These are phyloP conservation scores for Valencia hispanica DNA, from an alignment of 2,797 vertebrate species.

Conservation along the genomic window DNA sequence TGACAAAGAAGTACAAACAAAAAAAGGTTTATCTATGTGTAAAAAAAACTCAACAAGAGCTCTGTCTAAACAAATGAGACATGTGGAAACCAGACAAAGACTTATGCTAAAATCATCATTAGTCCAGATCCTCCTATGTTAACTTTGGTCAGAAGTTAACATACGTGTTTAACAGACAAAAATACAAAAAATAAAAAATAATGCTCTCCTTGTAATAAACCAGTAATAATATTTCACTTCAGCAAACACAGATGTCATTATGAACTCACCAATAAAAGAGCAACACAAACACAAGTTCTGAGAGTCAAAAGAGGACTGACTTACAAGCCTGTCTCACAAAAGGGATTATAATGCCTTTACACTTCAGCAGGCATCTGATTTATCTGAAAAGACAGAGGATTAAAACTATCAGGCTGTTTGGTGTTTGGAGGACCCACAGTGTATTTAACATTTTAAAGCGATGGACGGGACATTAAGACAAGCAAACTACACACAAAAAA, in stretches of 20 bases:
- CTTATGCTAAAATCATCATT: conserved; percentile 42
- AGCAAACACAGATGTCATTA: neutral
- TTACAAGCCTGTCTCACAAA: conserved; percentile 46
- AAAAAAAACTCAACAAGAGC: conserved; percentile 13
- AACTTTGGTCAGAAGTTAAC: conserved; percentile 18
- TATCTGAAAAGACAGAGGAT: conserved; percentile 45
- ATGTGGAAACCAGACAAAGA: conserved; percentile 37
- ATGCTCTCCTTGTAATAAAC: neutral
- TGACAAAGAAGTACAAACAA: conserved; percentile 12
- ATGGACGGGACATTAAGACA: conserved; percentile 20
- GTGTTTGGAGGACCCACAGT: conserved; percentile 1
- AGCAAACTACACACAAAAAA: conserved; percentile 5
- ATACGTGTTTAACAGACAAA: neutral
- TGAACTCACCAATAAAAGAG: conserved; percentile 19
- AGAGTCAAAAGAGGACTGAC: conserved; percentile 50
- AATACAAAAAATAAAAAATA: neutral
- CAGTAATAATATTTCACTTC: neutral
- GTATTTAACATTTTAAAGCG: conserved; percentile 13
- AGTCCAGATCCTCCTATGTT: conserved; percentile 7
- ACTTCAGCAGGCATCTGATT: conserved; percentile 46
- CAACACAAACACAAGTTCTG: conserved; percentile 47
- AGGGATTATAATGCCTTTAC: conserved; percentile 75
- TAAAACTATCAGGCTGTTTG: neutral
- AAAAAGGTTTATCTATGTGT: neutral
- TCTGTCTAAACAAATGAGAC: conserved; percentile 22